Evolutionary conservation across 2,113 vertebrate genomes (phyloP), one percentile per base, ranked within the genome.

Genomic region (Malaclemys terrapin): DNA sequence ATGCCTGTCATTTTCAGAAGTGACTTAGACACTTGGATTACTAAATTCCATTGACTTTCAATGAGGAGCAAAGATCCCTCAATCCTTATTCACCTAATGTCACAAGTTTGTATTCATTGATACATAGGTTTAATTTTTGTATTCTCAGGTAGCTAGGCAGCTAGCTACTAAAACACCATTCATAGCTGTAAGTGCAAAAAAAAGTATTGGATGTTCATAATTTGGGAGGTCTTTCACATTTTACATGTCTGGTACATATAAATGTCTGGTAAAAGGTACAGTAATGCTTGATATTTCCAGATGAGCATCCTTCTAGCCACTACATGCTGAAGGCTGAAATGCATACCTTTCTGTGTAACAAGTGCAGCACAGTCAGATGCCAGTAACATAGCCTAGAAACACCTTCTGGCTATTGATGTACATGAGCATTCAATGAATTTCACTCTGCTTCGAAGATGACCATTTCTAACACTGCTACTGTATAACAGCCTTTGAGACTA

Each of bases 101-200:
- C 65, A 11, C 2, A 0, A 0, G 0, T 4, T 19, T 76, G 47
- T 47, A 16, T 42, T 62, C 57, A 2, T 83, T 69, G 76, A 87
- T 88, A 8, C 83, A 50, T 0, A 1, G 62, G 47, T 69, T 84
- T 16, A 10, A 57, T 11, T 27, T 57, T 57, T 52, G 0, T 50
- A 59, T 5, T 42, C 59, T 47, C 35, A 2, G 10, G 78, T 24
- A 91, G 45, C 69, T 29, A 31, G 69, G 80, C 84, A 69, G 89
- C 79, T 6, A 52, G 5, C 2, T 22, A 0, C 75, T 3, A 52
- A 24, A 13, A 52, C 49, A 3, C 24, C 0, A 0, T 29, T 65
- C 75, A n/a, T 89, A 20, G 45, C 24, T 16, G 45, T 57, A 69
- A 80, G 78, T 38, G 31, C 25, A 27, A 50, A 50, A 50, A 57